Conservation (phyloP, 2,113 vertebrate genomes). For the Corythornis madagascariensis region DNA sequence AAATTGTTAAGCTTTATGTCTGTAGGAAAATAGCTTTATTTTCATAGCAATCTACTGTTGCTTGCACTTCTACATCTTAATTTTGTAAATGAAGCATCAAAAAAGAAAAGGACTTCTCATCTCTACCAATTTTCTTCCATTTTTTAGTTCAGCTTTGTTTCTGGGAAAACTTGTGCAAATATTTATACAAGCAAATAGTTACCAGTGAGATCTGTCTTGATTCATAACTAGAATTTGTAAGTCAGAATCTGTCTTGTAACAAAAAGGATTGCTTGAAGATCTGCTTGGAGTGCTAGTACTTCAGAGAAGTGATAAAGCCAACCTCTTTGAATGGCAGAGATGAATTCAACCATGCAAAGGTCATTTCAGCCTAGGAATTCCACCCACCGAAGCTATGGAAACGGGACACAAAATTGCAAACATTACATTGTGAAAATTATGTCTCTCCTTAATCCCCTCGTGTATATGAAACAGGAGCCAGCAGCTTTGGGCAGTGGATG, state of each 20-base stretch:
- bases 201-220: neutral
- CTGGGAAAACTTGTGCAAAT: neutral
- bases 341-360: neutral
- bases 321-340: neutral
- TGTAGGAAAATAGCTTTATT: neutral
- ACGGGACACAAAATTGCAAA: constrained; percentile 34
- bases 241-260: neutral
- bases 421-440: constrained; percentile 30
- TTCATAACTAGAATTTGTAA: neutral
- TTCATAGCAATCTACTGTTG: neutral
- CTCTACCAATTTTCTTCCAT: neutral
- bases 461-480: constrained; percentile 25
- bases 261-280: neutral
- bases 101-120: neutral
- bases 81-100: neutral
- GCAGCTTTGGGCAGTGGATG: neutral
- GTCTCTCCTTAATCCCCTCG: neutral
- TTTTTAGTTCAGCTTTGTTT: neutral
- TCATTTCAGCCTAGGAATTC: constrained; percentile 40
- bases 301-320: neutral
- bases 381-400: constrained; percentile 1
- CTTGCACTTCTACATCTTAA: neutral
- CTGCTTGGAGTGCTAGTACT: neutral
- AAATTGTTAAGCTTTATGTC: neutral
- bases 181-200: neutral